Evolutionary conservation across 2,888 invertebrate genomes (phyloP), one percentile per base, ranked within the genome.

Genomic region (Trachelus stipa): DNA sequence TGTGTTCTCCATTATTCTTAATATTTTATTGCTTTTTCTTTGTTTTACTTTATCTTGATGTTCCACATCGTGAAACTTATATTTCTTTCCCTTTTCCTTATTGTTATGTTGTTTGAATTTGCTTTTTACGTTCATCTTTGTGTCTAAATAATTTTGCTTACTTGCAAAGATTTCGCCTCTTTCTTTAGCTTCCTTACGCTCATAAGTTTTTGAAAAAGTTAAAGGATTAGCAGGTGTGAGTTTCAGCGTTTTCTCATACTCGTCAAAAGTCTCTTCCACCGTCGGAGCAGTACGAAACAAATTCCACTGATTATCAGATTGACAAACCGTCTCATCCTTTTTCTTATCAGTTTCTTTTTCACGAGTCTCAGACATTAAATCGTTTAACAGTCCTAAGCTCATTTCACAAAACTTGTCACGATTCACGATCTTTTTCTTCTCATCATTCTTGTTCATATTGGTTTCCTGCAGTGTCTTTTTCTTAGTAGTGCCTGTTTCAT

Each of bases 251-350:
- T 77, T 75, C 73, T 84, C 83, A 69, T 86, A 87, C 69, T 87
- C 81, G 9, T 82, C 81, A 56, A 79, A 78, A 0, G 76, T 79
- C 69, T 75, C 75, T 37, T 84, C 81, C 23, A 73, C 31, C 0
- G 83, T 75, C 0, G 85, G 84, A 12, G 85, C 83, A 68, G 82
- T 85, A 30, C 83, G 82, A n/a, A 35, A 76, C 77, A 82, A 74
- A 56, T 87, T 82, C 86, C 83, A 84, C 3, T 78, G 75, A 74
- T 84, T 76, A 31, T 83, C 82, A 15, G 85, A 81, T 12, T 80
- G 85, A 71, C 71, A 71, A 34, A 15, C 12, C 9, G 9, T 56
- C 23, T 56, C 23, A 23, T 23, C 23, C 12, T 78, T 80, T 34
- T 76, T 77, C 1, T 71, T 3, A 69, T 71, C 1, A 80, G 40